A percentile compares a stretch with the other conserved stretches of the same genome.
Conservation (phyloP, 23 tunicate genomes). For the Halocynthia roretzi region DNA sequence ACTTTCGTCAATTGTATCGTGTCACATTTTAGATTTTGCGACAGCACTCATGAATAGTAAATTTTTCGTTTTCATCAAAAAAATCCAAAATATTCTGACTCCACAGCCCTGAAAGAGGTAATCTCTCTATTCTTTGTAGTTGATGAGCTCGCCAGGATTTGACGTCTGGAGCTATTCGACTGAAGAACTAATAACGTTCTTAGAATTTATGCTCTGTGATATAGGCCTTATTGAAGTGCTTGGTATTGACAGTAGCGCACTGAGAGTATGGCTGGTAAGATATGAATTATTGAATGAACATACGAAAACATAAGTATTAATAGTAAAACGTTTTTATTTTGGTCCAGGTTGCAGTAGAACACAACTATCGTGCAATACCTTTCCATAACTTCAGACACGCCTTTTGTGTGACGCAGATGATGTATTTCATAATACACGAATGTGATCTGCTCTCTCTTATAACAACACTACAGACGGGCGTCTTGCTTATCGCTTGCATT, state of each 20-base stretch:
- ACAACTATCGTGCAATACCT: slow-evolving; percentile 24
- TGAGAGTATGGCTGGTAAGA: slow-evolving; percentile 33
- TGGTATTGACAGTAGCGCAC: not conserved
- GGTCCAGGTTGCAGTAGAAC: slow-evolving; percentile 32
- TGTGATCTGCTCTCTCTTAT: slow-evolving; percentile 9
- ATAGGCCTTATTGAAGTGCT: slow-evolving; percentile 18
- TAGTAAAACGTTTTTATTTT: not conserved
- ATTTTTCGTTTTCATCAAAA: too few relatives aligned
- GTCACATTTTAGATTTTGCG: too few relatives aligned
- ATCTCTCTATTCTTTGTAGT: too few relatives aligned
- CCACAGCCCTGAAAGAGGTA: too few relatives aligned
- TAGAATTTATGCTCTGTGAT: slow-evolving; percentile 31
- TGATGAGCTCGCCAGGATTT: slow-evolving; percentile 13
- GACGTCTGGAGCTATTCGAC: slow-evolving; percentile 33
- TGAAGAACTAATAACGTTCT: slow-evolving; percentile 13
- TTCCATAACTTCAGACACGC: slow-evolving; percentile 62
- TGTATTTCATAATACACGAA: slow-evolving; percentile 35
- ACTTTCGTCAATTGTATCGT: too few relatives aligned
- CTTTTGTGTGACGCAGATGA: slow-evolving; percentile 59
- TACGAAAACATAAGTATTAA: too few relatives aligned
- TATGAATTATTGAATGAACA: too few relatives aligned
- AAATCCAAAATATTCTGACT: too few relatives aligned
- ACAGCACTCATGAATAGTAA: too few relatives aligned
- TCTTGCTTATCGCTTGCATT: slow-evolving; percentile 38
- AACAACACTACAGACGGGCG: slow-evolving; percentile 30